These are phyloP conservation scores for Gymnocypris eckloni DNA, from an alignment of 2,797 vertebrate species.

Conservation along the genomic window DNA sequence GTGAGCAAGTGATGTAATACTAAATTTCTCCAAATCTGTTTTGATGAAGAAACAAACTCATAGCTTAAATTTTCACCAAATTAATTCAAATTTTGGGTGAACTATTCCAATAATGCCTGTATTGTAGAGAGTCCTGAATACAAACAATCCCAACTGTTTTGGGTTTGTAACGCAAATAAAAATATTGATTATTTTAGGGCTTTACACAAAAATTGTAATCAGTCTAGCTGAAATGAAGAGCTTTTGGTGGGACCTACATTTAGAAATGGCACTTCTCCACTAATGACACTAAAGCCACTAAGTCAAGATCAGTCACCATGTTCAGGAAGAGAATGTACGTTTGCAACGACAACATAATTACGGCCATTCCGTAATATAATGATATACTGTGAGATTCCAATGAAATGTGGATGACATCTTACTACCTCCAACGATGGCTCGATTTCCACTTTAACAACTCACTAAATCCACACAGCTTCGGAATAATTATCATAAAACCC, in stretches of 20 bases:
- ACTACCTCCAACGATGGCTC: constrained; percentile 61
- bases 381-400: constrained; percentile 60
- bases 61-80: not conserved
- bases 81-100: not conserved
- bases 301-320: constrained; percentile 39
- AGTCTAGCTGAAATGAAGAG: constrained; percentile 45
- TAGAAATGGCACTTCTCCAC: constrained; percentile 6
- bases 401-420: constrained; percentile 63
- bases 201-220: constrained; percentile 35
- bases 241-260: constrained; percentile 42
- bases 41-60: not conserved
- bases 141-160: not conserved
- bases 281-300: constrained; percentile 42
- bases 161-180: constrained; percentile 16
- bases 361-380: constrained; percentile 49
- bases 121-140: not conserved
- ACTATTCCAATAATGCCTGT: not conserved
- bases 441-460: constrained; percentile 70
- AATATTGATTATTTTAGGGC: not conserved
- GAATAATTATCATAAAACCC: constrained; percentile 70
- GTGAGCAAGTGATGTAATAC: not conserved
- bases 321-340: constrained; percentile 49
- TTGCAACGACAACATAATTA: constrained; percentile 58
- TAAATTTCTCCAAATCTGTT: not conserved
- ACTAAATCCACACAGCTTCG: constrained; percentile 67